phyloP scores from a whole-genome alignment of 2,113 vertebrate species.

The Campylomormyrus numenius region DNA sequence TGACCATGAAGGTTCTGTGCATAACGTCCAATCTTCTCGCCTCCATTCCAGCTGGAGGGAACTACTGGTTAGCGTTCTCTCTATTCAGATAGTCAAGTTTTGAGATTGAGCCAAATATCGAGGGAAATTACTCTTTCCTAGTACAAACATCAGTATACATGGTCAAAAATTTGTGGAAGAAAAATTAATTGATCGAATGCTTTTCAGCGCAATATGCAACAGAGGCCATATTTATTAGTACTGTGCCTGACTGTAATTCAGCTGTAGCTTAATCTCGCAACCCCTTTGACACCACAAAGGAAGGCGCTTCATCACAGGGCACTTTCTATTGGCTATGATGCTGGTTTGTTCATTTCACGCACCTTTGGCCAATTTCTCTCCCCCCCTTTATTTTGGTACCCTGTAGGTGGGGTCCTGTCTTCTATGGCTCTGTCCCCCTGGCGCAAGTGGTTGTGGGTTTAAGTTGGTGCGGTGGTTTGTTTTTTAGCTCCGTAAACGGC shows the following conservation, averaged over 20 bases:
- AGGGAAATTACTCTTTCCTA: not conserved
- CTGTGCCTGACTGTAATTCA: not conserved
- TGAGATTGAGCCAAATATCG: not conserved
- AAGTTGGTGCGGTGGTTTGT: not conserved
- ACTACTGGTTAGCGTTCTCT: not conserved
- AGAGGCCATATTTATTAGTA: not conserved
- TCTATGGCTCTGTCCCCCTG: not conserved
- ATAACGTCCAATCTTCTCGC: not conserved
- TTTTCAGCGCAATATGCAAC: not conserved
- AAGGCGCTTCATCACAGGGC: not conserved
- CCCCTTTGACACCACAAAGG: not conserved
- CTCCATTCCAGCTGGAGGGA: not conserved
- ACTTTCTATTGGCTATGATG: not conserved
- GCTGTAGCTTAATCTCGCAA: not conserved
- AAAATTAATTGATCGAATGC: not conserved
- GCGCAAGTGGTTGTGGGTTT: not conserved
- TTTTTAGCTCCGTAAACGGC: not conserved
- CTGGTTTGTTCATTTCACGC: not conserved
- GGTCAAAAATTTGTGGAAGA: not conserved
- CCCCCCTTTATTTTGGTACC: not conserved
- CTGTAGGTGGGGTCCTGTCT: not conserved
- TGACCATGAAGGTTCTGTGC: not conserved
- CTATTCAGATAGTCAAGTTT: not conserved
- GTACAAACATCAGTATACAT: not conserved
- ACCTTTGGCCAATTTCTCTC: not conserved